phyloP scores from a whole-genome alignment of 2,797 vertebrate genomes.

The Tolypeutes matacus region DNA sequence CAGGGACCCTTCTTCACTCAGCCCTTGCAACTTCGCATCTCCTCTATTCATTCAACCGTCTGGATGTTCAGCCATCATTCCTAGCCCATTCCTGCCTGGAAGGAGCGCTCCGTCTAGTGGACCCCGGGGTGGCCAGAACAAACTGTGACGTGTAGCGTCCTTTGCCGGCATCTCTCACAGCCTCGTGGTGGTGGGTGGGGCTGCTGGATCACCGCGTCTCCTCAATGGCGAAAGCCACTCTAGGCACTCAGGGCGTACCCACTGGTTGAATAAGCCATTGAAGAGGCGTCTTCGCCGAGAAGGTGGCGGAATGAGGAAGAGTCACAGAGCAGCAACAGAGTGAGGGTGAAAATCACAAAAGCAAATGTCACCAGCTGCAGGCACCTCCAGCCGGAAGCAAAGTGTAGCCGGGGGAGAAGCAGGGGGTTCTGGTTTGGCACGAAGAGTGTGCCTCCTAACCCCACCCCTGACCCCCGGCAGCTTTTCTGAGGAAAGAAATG shows the following conservation, averaged over 20 bases:
- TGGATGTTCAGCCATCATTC: fast-evolving
- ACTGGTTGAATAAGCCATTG: neutral
- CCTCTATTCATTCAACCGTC: neutral
- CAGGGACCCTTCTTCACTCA: no score
- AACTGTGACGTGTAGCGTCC: neutral
- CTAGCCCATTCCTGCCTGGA: neutral
- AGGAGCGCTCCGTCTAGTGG: neutral
- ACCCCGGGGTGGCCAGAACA: neutral
- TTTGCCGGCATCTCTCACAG: fast-evolving
- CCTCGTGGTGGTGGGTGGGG: fast-evolving
- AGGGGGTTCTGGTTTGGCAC: neutral
- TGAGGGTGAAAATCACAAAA: neutral
- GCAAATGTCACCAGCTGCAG: neutral
- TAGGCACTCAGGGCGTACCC: fast-evolving
- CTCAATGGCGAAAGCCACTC: neutral
- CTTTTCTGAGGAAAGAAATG: neutral
- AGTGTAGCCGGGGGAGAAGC: neutral
- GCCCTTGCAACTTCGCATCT: no score
- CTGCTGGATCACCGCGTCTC: no score
- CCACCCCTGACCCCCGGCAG: neutral
- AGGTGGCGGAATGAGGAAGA: neutral
- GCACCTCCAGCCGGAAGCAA: fast-evolving
- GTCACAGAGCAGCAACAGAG: fast-evolving
- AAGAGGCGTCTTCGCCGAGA: neutral
- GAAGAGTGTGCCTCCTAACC: neutral